Base-by-base conservation (phyloP, 2,113 vertebrate genomes). In the Anolis carolinensis region DNA sequence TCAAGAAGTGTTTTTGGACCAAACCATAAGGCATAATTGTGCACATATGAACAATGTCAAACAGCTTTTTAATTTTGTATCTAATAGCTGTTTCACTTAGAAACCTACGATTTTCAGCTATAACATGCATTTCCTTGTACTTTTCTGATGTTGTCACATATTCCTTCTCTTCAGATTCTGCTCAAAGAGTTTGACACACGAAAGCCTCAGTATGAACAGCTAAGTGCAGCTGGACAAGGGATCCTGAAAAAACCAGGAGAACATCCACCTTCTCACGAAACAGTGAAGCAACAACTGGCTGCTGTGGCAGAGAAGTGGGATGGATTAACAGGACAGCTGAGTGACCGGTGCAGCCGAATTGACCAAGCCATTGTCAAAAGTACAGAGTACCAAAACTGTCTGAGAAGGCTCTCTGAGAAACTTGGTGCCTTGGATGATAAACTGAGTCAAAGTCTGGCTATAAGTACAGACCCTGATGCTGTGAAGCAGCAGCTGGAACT, bases 141-240 rank as follows among this genome's bases (percentile, higher is more conserved):
- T 85, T 85, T 89, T 89, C 78, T 78, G 1, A 50, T 86, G 9
- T 14, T 44, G 30, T 82, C 84, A 44, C 89, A 76, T 70, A 25
- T 30, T 34, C 25, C 76, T 84, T 63, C 30, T 8, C 80, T 39
- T 59, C 90, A 99, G 99, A 99, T 99, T 93, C 96, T 99, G 55
- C 97, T 98, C n/a, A 98, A 99, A 90, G 99, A 99, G 90, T 99
- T 99, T 87, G 98, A 98, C 89, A 98, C 98, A 48, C 97, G 98
- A 84, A 98, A 97, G 87, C 95, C 96, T 68, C 98, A 99, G 59
- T 98, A 97, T 0, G 97, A 99, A 34, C 98, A 98, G 92, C 95
- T 99, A 20, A 97, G 96, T 13, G 73, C 96, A 68, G 97, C 97
- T 9, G 97, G 97, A 2, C 92, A 95, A 3, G 94, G 96, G 82